These are phyloP conservation scores for Limnothrissa miodon DNA, from an alignment of 2,113 vertebrate genomes.

Conservation along the genomic window DNA sequence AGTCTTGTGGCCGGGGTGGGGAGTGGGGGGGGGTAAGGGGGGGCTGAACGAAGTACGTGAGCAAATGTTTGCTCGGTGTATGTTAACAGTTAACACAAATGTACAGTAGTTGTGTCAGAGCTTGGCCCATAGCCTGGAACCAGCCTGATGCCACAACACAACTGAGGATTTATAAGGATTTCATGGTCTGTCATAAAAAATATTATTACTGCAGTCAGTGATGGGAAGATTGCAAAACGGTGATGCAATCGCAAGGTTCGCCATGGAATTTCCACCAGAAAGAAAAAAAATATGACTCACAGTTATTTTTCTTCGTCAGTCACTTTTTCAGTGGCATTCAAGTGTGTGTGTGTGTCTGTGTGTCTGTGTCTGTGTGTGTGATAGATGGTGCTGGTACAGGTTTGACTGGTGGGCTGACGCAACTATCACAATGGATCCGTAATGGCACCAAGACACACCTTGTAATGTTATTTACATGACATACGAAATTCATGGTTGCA, in stretches of 20 bases:
- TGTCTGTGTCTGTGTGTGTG: background rate
- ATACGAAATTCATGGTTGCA: background rate
- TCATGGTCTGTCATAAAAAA: constrained; percentile 17
- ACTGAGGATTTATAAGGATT: background rate
- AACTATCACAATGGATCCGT: background rate
- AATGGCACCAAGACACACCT: background rate
- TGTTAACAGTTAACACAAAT: constrained; percentile 9
- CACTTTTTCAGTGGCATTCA: background rate
- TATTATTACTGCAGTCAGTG: constrained; percentile 6
- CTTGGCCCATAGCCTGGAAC: background rate
- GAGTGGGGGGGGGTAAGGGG: background rate
- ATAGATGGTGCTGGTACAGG: too few species aligned
- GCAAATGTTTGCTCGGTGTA: constrained; percentile 9
- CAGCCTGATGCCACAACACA: background rate
- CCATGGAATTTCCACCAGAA: constrained; percentile 6
- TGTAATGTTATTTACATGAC: background rate
- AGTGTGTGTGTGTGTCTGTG: background rate
- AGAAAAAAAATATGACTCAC: background rate
- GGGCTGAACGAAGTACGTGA: background rate
- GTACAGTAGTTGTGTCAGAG: background rate
- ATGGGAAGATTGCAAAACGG: constrained; percentile 5
- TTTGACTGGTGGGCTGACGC: background rate
- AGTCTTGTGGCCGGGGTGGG: background rate
- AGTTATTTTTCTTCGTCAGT: background rate
- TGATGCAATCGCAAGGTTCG: background rate